Evolutionary conservation across 2,888 invertebrate genomes (phyloP).

Genomic region (Labia minor): DNA sequence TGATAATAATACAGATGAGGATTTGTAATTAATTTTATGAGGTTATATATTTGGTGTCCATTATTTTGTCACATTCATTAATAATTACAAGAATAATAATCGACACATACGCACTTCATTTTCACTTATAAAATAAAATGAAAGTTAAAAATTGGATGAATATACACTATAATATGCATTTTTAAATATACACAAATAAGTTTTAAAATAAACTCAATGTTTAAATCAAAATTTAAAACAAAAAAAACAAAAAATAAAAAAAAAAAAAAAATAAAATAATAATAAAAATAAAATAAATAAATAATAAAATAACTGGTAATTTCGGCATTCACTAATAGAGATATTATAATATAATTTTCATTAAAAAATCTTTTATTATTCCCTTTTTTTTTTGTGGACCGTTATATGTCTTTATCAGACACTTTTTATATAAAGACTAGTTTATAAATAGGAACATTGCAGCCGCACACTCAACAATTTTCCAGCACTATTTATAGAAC

Average conservation of each 20-base stretch:
- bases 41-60: not conserved
- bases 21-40: not conserved
- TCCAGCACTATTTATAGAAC: slow-evolving; percentile 21
- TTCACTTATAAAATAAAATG: not conserved
- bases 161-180: not conserved
- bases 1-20: not conserved
- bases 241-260: too few species aligned
- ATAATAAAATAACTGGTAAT: too few species aligned
- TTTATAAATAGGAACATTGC: slow-evolving; percentile 45
- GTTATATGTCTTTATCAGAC: slow-evolving; percentile 14
- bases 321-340: too few species aligned
- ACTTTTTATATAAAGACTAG: slow-evolving; percentile 33
- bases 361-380: not conserved
- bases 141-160: not conserved
- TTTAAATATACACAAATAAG: not conserved
- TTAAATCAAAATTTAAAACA: too few species aligned
- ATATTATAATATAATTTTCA: too few species aligned
- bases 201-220: too few species aligned
- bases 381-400: slow-evolving; percentile 15
- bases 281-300: too few species aligned
- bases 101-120: not conserved
- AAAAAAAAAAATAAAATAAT: too few species aligned
- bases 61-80: not conserved
- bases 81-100: not conserved
- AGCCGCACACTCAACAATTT: slow-evolving; percentile 27